Base-by-base conservation (phyloP, 1,140 invertebrate genomes). In the Penaeus chinensis region DNA sequence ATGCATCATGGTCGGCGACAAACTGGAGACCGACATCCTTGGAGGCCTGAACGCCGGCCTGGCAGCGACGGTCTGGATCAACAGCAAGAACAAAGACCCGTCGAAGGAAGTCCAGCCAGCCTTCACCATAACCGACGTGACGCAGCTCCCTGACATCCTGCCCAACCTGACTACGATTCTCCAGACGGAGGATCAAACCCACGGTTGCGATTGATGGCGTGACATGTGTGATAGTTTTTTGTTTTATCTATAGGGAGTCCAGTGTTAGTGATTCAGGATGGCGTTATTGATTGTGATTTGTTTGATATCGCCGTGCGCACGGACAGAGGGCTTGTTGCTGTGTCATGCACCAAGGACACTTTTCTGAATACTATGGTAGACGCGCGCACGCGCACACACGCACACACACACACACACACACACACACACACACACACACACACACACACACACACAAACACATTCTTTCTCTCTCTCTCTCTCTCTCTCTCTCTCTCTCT, bases 1-100 rank as follows among this genome's bases (percentile, higher is more conserved):
- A 90, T 97, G 96, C 92, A 94, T 96, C 89, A 97, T 97, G 96
- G 95, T 97, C 90, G 96, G 96, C 18, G 96, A 97, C 91, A 96
- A 96, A 91, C 91, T 97, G 87, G 95, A 97, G 91, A 96, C 96
- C 18, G 96, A 97, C 92, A 97, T 97, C 89, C 93, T 90, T n/a
- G 96, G 96, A 76, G 96, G 95, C 54, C 95, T 95, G 89, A 92
- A 95, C 92, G 95, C 96, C 37, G 94, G 95, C 89, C 91, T 97
- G 74, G 95, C 94, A 10, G 95, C 94, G 18, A 97, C 96, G 0
- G 95, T 97, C 20, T 97, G 96, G 96, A 94, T 96, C 88, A 95
- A 95, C 24, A 71, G 81, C 18, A 85, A 87, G n/a, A 83, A 85
- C 2, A 60, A 69, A 20, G 16, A 11, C 24, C 62, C 82, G 54